phyloP scores from a whole-genome alignment of 2,113 vertebrate species.

The Cynopterus brachyotis region DNA sequence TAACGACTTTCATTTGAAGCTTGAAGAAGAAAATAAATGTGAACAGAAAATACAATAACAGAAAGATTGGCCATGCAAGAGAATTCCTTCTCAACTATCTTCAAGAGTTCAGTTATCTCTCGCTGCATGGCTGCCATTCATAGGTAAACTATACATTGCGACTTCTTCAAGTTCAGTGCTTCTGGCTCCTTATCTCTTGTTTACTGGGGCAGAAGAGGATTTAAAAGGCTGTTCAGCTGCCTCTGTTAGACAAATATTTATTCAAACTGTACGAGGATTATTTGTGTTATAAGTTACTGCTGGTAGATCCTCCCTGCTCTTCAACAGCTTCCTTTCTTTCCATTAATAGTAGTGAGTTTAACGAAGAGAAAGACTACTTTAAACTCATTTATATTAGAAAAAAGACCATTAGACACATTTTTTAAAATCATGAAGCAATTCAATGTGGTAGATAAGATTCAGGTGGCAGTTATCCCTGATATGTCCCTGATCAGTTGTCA shows the following conservation, averaged over 20 bases:
- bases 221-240: neutral
- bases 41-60: slow-evolving; percentile 56
- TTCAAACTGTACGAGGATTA: neutral
- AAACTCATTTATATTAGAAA: neutral
- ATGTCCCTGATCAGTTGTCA: neutral
- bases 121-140: neutral
- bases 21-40: slow-evolving; percentile 55
- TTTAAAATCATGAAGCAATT: neutral
- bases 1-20: slow-evolving; percentile 50
- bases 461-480: neutral
- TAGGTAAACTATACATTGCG: neutral
- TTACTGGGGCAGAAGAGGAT: slow-evolving; percentile 46
- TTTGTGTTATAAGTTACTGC: neutral
- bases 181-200: neutral
- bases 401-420: neutral
- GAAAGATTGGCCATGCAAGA: slow-evolving; percentile 34
- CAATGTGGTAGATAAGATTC: neutral
- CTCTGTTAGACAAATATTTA: neutral
- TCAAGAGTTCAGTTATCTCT: neutral
- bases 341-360: neutral
- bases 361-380: neutral
- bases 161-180: slow-evolving; percentile 11
- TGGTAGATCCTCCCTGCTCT: neutral
- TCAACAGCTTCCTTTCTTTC: neutral
- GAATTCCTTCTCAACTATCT: slow-evolving; percentile 11